Evolutionary conservation across 2,888 invertebrate species (phyloP), one percentile per base, ranked within the genome.

Genomic region (Eueremaeus valkanovi): DNA sequence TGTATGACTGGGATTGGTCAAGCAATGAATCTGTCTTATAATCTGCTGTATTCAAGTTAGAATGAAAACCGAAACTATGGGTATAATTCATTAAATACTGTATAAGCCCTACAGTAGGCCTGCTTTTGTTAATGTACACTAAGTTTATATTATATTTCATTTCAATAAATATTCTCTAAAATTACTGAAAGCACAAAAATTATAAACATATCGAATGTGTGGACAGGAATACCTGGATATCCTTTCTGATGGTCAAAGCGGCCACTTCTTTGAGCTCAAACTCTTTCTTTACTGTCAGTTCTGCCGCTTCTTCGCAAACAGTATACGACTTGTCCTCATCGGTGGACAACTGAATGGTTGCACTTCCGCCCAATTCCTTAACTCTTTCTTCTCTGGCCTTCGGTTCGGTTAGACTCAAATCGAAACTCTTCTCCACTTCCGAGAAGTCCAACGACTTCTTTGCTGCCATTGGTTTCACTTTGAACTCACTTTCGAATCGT

Each of bases 271-370:
- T 11, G 13, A 68, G 3, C 9, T 76, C 55, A 0, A 76, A 66
- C 58, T 75, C 72, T 72, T 78, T 77, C 45, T 78, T 78, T 27
- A 79, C 61, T 1, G 77, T 78, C 49, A 78, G 74, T 73, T 77
- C 77, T 40, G 75, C 77, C 9, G 76, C 51, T 33, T 78, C 78
- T 73, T 79, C 78, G 42, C 74, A 73, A 5, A 77, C 73, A 18
- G 58, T 66, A 75, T 77, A 75, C 16, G 76, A 73, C 0, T 29
- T 72, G 51, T 77, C 75, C 49, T 73, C 58, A 16, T 73, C 29
- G 42, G 51, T 45, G 1, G 61, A 55, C 45, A 77, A n/a, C 31
- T 40, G n/a, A n/a, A 76, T 31, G 68, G 74, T 31, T 42, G 76
- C 76, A 11, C 31, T 75, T 9, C 68, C 66, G 73, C 76, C 77